A percentile compares a stretch with the other conserved stretches of the same genome.
Conservation (phyloP, 2,797 vertebrate genomes). For the Loriculus beryllinus region DNA sequence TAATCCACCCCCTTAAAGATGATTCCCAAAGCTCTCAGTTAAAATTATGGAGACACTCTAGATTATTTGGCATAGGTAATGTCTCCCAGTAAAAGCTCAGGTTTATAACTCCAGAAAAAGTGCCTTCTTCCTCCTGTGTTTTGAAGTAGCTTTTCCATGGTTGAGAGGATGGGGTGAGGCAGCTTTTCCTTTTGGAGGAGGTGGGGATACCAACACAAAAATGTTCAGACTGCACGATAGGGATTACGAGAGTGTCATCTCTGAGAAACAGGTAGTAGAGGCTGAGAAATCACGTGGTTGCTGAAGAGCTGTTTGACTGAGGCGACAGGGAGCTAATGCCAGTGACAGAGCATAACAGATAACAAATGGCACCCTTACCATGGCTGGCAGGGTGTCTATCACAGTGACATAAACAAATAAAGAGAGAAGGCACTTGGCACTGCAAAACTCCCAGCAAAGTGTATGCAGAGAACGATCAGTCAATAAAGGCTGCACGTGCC, state of each 20-base stretch:
- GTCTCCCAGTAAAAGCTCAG: background rate
- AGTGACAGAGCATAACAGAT: background rate
- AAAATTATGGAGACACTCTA: background rate
- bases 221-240: background rate
- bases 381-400: background rate
- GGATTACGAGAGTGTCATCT: fast-evolving
- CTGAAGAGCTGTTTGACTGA: background rate
- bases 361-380: background rate
- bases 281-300: background rate
- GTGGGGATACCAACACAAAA: background rate
- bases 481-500: background rate
- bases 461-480: background rate
- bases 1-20: background rate
- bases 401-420: background rate
- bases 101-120: background rate
- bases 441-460: background rate
- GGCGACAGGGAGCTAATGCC: background rate
- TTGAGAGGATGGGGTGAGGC: background rate
- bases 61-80: background rate
- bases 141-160: background rate
- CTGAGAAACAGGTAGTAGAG: background rate
- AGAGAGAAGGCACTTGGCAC: background rate
- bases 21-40: background rate
- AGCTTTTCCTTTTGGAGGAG: background rate
- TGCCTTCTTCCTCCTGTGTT: background rate